Conservation (phyloP, 2,113 vertebrate genomes). For the Hystrix cristata region DNA sequence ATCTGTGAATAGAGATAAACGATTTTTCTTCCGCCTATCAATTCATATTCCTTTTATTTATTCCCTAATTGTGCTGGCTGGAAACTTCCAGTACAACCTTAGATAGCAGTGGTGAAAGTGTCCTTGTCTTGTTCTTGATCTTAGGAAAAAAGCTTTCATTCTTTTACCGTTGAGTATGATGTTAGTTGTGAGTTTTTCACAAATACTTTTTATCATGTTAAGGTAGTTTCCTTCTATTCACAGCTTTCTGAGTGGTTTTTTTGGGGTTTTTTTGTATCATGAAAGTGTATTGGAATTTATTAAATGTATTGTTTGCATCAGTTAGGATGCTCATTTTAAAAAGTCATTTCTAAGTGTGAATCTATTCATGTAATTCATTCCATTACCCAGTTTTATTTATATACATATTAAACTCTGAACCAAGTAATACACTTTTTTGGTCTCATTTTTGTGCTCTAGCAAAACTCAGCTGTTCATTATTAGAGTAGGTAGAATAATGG, state of each 20-base stretch:
- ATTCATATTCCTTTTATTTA: not conserved
- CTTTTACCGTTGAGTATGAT: not conserved
- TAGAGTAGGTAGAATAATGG: not conserved
- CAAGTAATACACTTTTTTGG: not conserved
- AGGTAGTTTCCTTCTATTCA: constrained; percentile 23
- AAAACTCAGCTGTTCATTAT: not conserved
- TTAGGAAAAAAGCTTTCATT: not conserved
- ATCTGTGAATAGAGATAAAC: not conserved
- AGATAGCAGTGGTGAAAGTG: constrained; percentile 30
- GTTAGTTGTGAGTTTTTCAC: not conserved
- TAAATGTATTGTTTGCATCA: not conserved
- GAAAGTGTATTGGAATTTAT: not conserved
- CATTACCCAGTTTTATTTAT: constrained; percentile 32
- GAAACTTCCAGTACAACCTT: not conserved
- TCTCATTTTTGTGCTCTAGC: not conserved
- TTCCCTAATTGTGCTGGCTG: not conserved
- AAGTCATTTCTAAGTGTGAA: not conserved
- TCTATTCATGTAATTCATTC: not conserved
- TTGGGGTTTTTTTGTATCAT: not conserved
- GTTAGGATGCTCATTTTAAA: not conserved
- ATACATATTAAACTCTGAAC: constrained; percentile 4
- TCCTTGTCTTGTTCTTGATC: constrained; percentile 18
- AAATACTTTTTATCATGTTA: not conserved
- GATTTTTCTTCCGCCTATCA: constrained; percentile 33
- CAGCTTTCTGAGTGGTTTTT: constrained; percentile 13